phyloP scores from a whole-genome alignment of 2,797 vertebrate genomes.

The Anabas testudineus region DNA sequence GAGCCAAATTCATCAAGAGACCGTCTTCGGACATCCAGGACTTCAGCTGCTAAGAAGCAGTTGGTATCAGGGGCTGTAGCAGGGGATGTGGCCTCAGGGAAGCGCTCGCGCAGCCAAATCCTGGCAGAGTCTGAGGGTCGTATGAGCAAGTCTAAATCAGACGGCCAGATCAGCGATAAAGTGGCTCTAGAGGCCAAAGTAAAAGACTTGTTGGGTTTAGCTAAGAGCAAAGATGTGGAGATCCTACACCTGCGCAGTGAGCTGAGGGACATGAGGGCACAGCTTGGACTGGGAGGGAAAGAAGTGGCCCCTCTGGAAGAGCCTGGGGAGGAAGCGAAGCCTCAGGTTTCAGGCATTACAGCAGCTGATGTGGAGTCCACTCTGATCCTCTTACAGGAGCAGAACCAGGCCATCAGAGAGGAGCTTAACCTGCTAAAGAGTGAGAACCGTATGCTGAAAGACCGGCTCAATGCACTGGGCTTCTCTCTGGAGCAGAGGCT shows the following conservation, averaged over 20 bases:
- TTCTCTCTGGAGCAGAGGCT: conserved; percentile 96
- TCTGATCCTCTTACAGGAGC: conserved; percentile 91
- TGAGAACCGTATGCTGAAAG: conserved; percentile 97
- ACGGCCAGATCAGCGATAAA: conserved; percentile 94
- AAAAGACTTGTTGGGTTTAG: conserved; percentile 91
- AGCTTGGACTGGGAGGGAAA: conserved; percentile 88
- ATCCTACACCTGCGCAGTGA: conserved; percentile 92
- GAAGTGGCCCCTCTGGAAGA: conserved; percentile 54
- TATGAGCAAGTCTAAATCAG: conserved; percentile 96
- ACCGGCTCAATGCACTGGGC: conserved; percentile 93
- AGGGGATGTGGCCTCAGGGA: conserved; percentile 79
- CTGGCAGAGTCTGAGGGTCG: conserved; percentile 87
- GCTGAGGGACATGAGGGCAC: conserved; percentile 91
- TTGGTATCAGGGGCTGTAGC: conserved; percentile 63
- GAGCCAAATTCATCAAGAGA: conserved; percentile 90
- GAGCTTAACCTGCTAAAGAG: conserved; percentile 95
- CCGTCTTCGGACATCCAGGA: conserved; percentile 88
- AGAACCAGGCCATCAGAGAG: conserved; percentile 93
- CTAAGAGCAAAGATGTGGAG: conserved; percentile 95
- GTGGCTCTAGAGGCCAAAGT: conserved; percentile 93
- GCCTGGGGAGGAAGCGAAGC: conserved; percentile 75
- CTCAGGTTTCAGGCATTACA: conserved; percentile 83
- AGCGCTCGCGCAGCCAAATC: conserved; percentile 88
- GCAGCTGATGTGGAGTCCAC: conserved; percentile 93
- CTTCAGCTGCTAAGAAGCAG: conserved; percentile 89